A percentile compares a stretch with the other conserved stretches of the same genome.
phyloP scores from a whole-genome alignment of 2,797 vertebrate genomes.

The Pteronotus mesoamericanus region DNA sequence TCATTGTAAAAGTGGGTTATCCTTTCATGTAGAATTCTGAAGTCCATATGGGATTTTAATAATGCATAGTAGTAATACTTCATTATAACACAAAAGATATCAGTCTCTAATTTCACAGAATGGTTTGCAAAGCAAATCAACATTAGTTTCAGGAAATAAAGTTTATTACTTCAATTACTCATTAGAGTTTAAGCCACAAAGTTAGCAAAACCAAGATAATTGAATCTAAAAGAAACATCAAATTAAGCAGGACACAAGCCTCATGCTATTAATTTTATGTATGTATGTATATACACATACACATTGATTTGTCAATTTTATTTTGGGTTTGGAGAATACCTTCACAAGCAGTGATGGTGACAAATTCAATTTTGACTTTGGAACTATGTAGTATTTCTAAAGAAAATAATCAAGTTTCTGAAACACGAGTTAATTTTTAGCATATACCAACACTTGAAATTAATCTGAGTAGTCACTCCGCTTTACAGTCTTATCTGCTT shows the following conservation, averaged over 20 bases:
- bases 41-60: constrained; percentile 52
- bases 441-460: not conserved
- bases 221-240: constrained; percentile 41
- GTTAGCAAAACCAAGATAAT: constrained; percentile 36
- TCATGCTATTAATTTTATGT: not conserved
- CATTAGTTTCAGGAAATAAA: constrained; percentile 49
- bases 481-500: not conserved
- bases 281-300: not conserved
- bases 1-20: constrained; percentile 46
- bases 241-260: not conserved
- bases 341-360: not conserved
- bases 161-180: constrained; percentile 52
- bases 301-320: not conserved
- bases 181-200: constrained; percentile 49
- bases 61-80: constrained; percentile 36
- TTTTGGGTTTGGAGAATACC: not conserved
- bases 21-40: constrained; percentile 47
- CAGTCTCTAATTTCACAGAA: constrained; percentile 40
- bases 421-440: constrained; percentile 6
- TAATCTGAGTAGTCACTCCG: not conserved
- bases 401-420: constrained; percentile 18
- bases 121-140: constrained; percentile 25
- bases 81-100: constrained; percentile 33
- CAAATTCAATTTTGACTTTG: not conserved
- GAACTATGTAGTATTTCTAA: constrained; percentile 15